Evolutionary conservation across 2,888 invertebrate genomes (phyloP), one percentile per base, ranked within the genome.

Genomic region (Leptinotarsa rubiginosa): DNA sequence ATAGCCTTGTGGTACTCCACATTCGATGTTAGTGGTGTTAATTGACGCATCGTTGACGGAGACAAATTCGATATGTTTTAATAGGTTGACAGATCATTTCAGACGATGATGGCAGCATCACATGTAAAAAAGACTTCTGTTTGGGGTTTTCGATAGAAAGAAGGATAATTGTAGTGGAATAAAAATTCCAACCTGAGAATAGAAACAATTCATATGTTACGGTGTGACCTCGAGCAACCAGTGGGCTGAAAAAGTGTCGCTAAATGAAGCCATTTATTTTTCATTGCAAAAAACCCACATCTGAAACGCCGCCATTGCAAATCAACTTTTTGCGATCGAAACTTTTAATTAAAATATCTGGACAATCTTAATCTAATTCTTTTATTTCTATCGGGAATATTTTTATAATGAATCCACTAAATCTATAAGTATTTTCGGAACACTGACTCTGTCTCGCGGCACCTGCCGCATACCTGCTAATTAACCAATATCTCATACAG

Each of bases 261-360:
- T 3, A 59, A 59, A 59, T 22, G 22, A 25, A 20, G 10, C 62
- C 62, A n/a, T 62, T 25, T 41, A 62, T n/a, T 31, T 62, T 5
- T 25, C 62, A 10, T n/a, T n/a, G 25, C 10, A 25, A 25, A 62
- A 62, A 62, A 62, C 62, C 16, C 16, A n/a, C 62, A 31, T 62
- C 62, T 62, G 10, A 31, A 62, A 25, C n/a, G 62, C 62, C 62
- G 62, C 62, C 7, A 41, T 41, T 41, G 13, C 62, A 1, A n/a
- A 15, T 31, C 62, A 62, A 41, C 41, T 62, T 62, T 62, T 62
- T 62, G 62, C 41, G 41, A 62, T 31, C 62, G n/a, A 62, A 69
- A 41, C 56, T 85, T 86, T 86, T 86, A 87, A 87, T 87, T 87
- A 87, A 87, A 87, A 87, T 86, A 86, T 85, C 86, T 82, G 81